A percentile compares a stretch with the other conserved stretches of the same genome.
Conservation (phyloP, 2,797 vertebrate species). For the Luscinia luscinia region DNA sequence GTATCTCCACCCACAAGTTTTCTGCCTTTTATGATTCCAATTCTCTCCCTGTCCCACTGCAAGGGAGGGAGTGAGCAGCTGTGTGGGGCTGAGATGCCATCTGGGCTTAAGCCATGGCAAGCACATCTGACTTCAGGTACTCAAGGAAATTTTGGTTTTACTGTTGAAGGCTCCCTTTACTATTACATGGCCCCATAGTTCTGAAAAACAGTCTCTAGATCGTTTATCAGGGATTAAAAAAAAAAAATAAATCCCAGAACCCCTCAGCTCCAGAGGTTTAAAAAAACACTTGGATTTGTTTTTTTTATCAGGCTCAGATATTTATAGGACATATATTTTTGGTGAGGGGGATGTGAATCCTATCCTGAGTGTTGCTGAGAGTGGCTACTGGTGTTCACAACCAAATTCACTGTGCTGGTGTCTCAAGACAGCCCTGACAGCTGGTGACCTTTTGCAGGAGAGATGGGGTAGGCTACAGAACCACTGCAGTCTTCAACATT, state of each 20-base stretch:
- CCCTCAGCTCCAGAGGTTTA: not conserved
- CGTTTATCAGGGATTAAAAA: not conserved
- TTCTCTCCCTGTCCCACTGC: not conserved
- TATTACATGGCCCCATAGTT: not conserved
- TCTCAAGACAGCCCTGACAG: not conserved
- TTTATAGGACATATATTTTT: not conserved
- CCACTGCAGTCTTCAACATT: not conserved
- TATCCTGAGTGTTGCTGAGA: not conserved
- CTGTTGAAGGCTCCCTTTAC: not conserved
- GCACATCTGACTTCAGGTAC: not conserved
- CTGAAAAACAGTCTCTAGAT: not conserved
- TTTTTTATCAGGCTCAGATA: not conserved
- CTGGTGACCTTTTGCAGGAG: not conserved
- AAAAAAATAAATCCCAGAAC: not conserved
- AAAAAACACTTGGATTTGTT: not conserved
- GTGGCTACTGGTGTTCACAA: accelerated
- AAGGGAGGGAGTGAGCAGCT: not conserved
- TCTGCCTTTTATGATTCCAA: not conserved
- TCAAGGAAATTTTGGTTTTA: not conserved
- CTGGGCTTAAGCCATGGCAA: not conserved
- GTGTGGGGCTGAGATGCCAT: not conserved
- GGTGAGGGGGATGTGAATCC: accelerated
- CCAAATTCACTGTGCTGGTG: accelerated
- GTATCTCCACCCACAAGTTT: not conserved
- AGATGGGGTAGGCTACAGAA: not conserved